Conservation (phyloP, 1,140 invertebrate species). For the Pteromalus puparum region DNA sequence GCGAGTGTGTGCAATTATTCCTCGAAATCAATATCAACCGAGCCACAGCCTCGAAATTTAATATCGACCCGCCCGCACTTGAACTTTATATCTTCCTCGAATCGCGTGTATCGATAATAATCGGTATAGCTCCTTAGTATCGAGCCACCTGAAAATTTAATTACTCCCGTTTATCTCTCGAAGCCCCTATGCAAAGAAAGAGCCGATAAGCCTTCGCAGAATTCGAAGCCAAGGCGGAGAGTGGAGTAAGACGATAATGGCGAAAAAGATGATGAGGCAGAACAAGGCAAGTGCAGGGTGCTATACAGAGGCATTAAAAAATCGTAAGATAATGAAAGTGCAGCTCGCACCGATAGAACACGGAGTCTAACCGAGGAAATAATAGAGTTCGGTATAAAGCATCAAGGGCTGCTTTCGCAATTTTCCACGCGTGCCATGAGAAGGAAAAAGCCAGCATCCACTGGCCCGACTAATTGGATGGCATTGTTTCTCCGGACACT, state of each 20-base stretch:
- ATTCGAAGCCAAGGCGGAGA: not conserved
- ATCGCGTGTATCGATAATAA: not conserved
- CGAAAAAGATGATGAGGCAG: not conserved
- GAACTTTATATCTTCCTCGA: not conserved
- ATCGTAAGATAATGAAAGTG: not conserved
- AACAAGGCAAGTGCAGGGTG: not conserved
- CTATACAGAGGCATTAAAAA: not conserved
- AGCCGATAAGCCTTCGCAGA: not conserved
- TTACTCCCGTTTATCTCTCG: not conserved
- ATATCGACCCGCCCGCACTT: not conserved
- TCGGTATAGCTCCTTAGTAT: not conserved
- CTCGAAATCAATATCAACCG: not conserved
- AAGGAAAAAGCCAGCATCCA: too few species aligned
- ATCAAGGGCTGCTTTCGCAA: too few species aligned
- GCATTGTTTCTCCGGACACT: too few species aligned
- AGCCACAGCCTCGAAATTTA: not conserved
- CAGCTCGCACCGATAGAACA: not conserved
- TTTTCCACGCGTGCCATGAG: too few species aligned
- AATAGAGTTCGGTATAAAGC: too few species aligned
- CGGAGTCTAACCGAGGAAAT: not conserved
- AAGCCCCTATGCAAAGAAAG: not conserved
- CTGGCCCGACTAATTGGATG: too few species aligned
- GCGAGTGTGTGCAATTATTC: too few species aligned
- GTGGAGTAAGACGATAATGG: not conserved
- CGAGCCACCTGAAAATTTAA: slow-evolving; percentile 25